Conservation (phyloP, 2,888 invertebrate species). For the Aphrophora alni region DNA sequence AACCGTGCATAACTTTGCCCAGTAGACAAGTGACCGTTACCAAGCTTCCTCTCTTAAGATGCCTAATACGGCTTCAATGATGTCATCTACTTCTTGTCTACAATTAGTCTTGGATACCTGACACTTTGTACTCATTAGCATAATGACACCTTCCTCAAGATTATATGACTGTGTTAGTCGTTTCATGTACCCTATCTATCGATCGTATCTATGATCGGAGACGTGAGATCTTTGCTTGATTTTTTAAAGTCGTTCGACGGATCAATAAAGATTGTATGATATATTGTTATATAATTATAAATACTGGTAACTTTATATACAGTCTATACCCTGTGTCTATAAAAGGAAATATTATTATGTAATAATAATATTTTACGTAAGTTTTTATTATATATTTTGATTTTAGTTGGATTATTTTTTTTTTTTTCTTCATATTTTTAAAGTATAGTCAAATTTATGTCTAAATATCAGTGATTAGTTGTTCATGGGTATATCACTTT, state of each 20-base stretch:
- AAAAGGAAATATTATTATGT: too few relatives aligned
- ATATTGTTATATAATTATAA: too few relatives aligned
- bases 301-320: too few relatives aligned
- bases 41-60: background rate
- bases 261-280: background rate
- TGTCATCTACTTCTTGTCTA: background rate
- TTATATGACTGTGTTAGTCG: background rate
- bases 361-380: too few relatives aligned
- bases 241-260: background rate
- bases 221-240: constrained; percentile 1
- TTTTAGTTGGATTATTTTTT: too few relatives aligned
- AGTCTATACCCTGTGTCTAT: too few relatives aligned
- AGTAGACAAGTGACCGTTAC: background rate
- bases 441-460: too few relatives aligned
- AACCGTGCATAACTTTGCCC: background rate
- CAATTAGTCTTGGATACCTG: background rate
- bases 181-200: background rate
- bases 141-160: background rate
- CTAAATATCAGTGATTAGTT: too few relatives aligned
- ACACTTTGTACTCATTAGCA: background rate
- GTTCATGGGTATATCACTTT: too few relatives aligned
- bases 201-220: background rate
- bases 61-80: background rate
- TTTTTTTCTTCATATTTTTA: too few relatives aligned
- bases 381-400: too few relatives aligned